Evolutionary conservation across 2,797 vertebrate species (phyloP).

Genomic region (Eulemur mongoz): DNA sequence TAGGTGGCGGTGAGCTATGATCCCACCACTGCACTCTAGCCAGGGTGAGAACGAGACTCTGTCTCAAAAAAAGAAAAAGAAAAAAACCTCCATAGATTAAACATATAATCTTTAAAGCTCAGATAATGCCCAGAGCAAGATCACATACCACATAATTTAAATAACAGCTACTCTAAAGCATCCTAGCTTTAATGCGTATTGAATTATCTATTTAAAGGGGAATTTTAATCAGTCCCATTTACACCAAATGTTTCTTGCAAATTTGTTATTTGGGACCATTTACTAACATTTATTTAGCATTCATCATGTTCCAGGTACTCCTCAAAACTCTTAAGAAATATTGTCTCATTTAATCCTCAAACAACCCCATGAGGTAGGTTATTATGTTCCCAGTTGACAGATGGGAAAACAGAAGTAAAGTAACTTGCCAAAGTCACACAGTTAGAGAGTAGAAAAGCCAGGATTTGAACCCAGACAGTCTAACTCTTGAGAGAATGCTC

Average conservation of each 20-base stretch:
- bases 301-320: background rate
- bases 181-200: background rate
- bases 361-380: background rate
- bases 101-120: background rate
- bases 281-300: background rate
- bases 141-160: background rate
- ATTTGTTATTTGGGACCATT: background rate
- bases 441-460: background rate
- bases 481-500: background rate
- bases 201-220: background rate
- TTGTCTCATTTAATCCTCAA: background rate
- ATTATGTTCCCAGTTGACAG: background rate
- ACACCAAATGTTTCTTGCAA: background rate
- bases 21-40: background rate
- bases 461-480: background rate
- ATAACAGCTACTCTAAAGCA: background rate
- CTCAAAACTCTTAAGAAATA: background rate
- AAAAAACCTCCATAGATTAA: background rate
- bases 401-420: background rate
- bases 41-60: background rate
- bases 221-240: background rate
- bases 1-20: background rate
- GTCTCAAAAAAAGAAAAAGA: background rate
- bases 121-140: background rate
- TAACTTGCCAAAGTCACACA: background rate